Conservation (phyloP, 2,113 vertebrate species). For the Tenebrosternarchus preto region DNA sequence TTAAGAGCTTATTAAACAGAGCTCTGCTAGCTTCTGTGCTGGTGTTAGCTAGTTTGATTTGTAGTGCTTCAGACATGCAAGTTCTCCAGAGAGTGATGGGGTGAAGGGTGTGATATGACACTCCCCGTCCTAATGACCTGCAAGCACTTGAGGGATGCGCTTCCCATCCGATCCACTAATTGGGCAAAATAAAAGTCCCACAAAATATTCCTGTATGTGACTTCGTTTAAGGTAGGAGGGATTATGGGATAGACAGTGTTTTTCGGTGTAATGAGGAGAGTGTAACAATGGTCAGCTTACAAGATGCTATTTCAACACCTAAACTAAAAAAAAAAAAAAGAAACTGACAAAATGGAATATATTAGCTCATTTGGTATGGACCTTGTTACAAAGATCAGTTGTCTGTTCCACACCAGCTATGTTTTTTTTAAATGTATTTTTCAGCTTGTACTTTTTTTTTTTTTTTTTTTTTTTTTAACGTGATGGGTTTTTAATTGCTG, state of each 20-base stretch:
- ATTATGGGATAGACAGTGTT: background rate
- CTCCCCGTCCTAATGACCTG: conserved; percentile 29
- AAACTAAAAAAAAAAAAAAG: background rate
- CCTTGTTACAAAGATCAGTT: conserved; percentile 62
- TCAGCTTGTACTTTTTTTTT: conserved; percentile 66
- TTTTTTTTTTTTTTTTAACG: too few species aligned
- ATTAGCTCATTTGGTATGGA: conserved; percentile 48
- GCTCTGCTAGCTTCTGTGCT: background rate
- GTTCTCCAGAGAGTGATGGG: background rate
- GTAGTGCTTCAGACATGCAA: background rate
- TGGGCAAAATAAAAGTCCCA: conserved; percentile 26
- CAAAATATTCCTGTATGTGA: conserved; percentile 6
- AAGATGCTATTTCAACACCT: background rate
- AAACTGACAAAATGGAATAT: conserved; percentile 34
- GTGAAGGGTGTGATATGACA: background rate
- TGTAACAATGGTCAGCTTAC: background rate
- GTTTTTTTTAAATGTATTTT: conserved; percentile 56
- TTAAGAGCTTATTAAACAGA: conserved; percentile 8
- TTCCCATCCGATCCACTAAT: conserved; percentile 31
- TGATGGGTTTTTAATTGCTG: conserved; percentile 72
- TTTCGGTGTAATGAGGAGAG: conserved; percentile 18
- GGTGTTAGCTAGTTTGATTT: conserved; percentile 24
- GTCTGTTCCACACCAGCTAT: conserved; percentile 60
- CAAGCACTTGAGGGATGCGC: background rate
- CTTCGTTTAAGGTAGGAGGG: conserved; percentile 5